Base-by-base conservation (phyloP, 2,797 vertebrate genomes). In the Sebastes jordani region DNA sequence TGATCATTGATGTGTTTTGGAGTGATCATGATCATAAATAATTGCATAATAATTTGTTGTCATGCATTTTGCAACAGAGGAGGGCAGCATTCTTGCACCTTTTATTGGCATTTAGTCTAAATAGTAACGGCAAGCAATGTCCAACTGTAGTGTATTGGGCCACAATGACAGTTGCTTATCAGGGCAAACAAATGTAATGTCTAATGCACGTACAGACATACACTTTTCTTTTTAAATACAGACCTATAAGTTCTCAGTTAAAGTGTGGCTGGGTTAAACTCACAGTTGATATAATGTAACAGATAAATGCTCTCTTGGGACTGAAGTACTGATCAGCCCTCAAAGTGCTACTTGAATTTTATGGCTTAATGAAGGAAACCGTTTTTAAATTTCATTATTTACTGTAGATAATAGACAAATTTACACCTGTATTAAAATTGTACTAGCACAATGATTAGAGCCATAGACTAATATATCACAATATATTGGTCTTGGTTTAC, bases 11-110 rank as follows among this genome's bases (percentile, higher is more conserved):
- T 94, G 93, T 93, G 90, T 92, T 92, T 20, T 91, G 89, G 88
- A 92, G 91, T 92, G 91, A 94, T 87, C 69, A 16, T 89, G 89
- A 94, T 93, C 92, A 95, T 94, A 93, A 95, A 95, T 95, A 95
- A 95, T 93, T 88, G 91, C 89, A 91, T 89, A 80, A 93, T 95
- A 90, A 95, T 93, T 94, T 93, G 76, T 88, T 82, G 81, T 92
- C 88, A 90, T 91, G 89, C 86, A 95, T 95, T 95, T 95, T 94
- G 78, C 87, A 92, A 90, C 88, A 93, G 89, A 86, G 69, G 80
- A 83, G 76, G 74, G 67, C 56, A 34, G 85, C 94, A 96, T 96
- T 96, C 95, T 95, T 94, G 77, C 92, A 93, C 89, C 91, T 95
- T 95, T 95, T 90, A 88, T 91, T 91, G 90, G 87, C 78, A 90